Base-by-base conservation (phyloP, 2,113 vertebrate genomes). In the Suncus etruscus region DNA sequence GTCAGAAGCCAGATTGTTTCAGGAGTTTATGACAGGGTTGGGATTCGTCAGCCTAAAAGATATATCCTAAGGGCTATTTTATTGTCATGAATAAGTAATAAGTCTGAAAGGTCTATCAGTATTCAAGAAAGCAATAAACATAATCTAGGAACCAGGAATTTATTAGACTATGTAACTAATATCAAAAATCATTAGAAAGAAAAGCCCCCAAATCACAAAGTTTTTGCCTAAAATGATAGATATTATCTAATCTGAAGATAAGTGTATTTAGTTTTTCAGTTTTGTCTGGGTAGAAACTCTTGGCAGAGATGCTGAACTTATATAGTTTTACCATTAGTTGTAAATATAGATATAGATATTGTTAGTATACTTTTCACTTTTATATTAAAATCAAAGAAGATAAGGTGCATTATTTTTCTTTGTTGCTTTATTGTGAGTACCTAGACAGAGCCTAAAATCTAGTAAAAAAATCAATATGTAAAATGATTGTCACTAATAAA, bases 401-500 rank as follows among this genome's bases (percentile, higher is more conserved):
- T 22, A 4, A 32, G 11, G 8, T n/a, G 1, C 12, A 27, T 79
- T 91, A 1, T 69, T 1, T 88, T 73, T 89, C 14, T 75, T 75
- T 77, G 76, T 80, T 65, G 2, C n/a, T 65, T 45, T 65, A 51
- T 45, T 12, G n/a, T 11, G 25, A 72, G 16, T 68, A 16, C 8
- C 48, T 87, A 61, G 58, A 61, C 18, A 65, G 31, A 68, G 9
- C 18, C 24, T 78, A 45, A 39, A 25, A 58, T 0, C 1, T 91
- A 76, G 24, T 29, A 91, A 81, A 25, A 10, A 70, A 85, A n/a
- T 65, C 83, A 48, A 24, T 80, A 8, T 18, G 75, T 72, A 78
- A 32, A 68, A 45, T 94, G 25, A 92, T 83, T 54, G 48, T 73
- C 65, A 51, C 32, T 72, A 80, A 81, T 51, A n/a, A 54, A 47